Percentiles rank a stretch among this genome's conserved stretches.
These are phyloP conservation scores for Clanis bilineata DNA, from an alignment of 2,888 invertebrate species.

Conservation along the genomic window DNA sequence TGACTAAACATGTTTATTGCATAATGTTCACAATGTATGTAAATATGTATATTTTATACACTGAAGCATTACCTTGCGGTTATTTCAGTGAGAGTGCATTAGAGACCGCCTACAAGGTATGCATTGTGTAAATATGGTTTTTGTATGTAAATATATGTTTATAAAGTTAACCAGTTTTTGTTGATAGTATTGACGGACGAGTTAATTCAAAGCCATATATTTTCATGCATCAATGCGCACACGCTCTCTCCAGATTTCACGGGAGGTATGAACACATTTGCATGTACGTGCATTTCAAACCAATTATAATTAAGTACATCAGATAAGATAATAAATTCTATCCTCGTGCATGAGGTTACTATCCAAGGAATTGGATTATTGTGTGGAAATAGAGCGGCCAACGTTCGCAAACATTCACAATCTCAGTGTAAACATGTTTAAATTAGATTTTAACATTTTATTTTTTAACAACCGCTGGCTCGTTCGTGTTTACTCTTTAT, in stretches of 20 bases:
- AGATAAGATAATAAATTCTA: conserved; percentile 55
- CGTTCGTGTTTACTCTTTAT: not conserved
- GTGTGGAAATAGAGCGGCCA: conserved; percentile 19
- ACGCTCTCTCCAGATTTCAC: conserved; percentile 74
- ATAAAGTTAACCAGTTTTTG: conserved; percentile 34
- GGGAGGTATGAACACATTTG: conserved; percentile 68
- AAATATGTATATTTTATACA: too few species aligned
- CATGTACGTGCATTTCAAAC: conserved; percentile 59
- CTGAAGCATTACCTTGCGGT: not conserved
- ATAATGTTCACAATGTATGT: too few species aligned
- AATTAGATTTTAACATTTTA: conserved; percentile 4
- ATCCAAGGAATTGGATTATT: conserved; percentile 35
- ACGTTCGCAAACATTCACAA: conserved; percentile 7
- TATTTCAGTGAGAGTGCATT: not conserved
- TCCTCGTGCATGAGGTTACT: conserved; percentile 34
- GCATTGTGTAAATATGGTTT: not conserved
- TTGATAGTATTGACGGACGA: conserved; percentile 47
- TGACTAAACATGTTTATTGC: too few species aligned
- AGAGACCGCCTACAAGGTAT: not conserved
- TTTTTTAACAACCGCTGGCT: not conserved
- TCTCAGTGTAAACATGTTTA: conserved; percentile 11
- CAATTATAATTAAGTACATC: conserved; percentile 63
- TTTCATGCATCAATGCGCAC: conserved; percentile 52
- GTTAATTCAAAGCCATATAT: conserved; percentile 43
- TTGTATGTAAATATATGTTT: conserved; percentile 19